These are phyloP conservation scores for Zele albiditarsus DNA, from an alignment of 2,888 invertebrate genomes.

Conservation along the genomic window DNA sequence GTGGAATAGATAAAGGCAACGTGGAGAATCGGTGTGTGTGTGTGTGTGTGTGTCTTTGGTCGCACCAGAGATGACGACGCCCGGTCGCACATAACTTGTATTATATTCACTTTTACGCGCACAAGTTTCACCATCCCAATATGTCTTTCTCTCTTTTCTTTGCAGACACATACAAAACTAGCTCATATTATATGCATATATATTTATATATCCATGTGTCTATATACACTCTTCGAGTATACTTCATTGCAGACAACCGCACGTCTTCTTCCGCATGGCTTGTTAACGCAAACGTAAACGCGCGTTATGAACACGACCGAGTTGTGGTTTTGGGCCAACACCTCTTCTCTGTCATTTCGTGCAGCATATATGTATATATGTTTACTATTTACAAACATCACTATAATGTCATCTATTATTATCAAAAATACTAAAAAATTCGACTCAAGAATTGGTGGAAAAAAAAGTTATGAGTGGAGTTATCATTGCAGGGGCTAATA, in stretches of 20 bases:
- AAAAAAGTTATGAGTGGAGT: too few species aligned
- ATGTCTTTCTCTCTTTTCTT: too few species aligned
- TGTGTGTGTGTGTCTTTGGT: too few species aligned
- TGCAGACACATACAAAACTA: too few species aligned
- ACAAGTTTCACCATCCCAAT: too few species aligned
- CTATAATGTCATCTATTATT: not conserved
- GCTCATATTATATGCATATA: too few species aligned
- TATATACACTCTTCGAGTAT: not conserved
- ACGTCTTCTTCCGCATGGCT: slow-evolving; percentile 49
- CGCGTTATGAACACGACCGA: slow-evolving; percentile 49
- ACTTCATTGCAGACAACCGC: slow-evolving; percentile 9
- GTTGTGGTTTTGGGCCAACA: slow-evolving; percentile 37
- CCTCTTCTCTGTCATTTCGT: not conserved
- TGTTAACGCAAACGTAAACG: slow-evolving; percentile 58
- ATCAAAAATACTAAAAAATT: not conserved
- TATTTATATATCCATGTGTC: slow-evolving; percentile 22
- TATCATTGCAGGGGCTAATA: too few species aligned
- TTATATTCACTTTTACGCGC: slow-evolving; percentile 53
- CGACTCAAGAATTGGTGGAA: too few species aligned
- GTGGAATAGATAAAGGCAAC: too few species aligned
- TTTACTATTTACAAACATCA: not conserved
- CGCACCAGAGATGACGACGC: too few species aligned
- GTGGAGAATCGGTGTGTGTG: too few species aligned
- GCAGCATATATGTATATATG: not conserved
- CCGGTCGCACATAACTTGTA: slow-evolving; percentile 47